A percentile compares a stretch with the other conserved stretches of the same genome.
These are phyloP conservation scores for Coccyzus lansbergi DNA, from an alignment of 2,797 vertebrate species.

Conservation along the genomic window DNA sequence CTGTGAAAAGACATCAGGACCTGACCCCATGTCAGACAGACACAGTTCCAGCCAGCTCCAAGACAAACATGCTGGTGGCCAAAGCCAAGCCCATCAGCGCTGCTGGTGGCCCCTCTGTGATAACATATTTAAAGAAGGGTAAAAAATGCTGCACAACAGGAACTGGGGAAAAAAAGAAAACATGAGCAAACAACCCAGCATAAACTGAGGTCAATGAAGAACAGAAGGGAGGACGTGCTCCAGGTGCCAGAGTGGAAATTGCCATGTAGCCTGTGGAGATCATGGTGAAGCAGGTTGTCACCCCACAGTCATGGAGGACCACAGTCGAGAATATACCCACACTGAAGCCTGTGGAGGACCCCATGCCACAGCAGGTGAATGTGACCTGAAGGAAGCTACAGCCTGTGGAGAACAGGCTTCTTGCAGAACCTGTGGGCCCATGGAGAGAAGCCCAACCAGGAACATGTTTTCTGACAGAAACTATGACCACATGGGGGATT, in stretches of 20 bases:
- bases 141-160: not conserved
- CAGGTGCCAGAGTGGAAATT: not conserved
- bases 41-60: not conserved
- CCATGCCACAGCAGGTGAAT: too few relatives aligned
- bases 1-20: not conserved
- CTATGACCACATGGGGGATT: too few relatives aligned
- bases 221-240: not conserved
- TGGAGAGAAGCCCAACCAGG: not conserved
- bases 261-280: not conserved
- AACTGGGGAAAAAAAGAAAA: not conserved
- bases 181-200: not conserved
- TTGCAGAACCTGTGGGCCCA: not conserved
- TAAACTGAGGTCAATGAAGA: not conserved
- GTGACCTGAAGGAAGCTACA: too few relatives aligned
- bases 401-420: not conserved
- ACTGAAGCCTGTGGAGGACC: not conserved
- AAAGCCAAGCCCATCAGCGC: not conserved
- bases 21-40: not conserved
- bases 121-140: not conserved
- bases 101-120: not conserved
- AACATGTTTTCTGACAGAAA: not conserved
- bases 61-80: not conserved
- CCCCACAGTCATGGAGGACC: not conserved
- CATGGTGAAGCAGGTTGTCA: not conserved
- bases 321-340: not conserved